Percentiles rank a stretch among this genome's conserved stretches.
Conservation (phyloP, 2,888 invertebrate genomes). For the Boloria selene region DNA sequence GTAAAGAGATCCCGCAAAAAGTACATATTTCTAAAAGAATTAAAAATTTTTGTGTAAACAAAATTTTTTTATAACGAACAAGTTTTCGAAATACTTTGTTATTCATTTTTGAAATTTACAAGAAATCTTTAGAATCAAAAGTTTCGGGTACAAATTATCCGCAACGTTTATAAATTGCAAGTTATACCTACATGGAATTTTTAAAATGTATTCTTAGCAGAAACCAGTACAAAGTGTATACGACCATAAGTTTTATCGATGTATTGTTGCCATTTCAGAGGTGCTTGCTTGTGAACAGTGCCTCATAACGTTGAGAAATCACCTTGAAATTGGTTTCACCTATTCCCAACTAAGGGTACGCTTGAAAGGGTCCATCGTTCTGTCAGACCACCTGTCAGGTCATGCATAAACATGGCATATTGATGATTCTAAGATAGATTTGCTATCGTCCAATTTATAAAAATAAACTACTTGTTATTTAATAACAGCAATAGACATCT, state of each 20-base stretch:
- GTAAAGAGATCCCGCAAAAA: too few relatives aligned
- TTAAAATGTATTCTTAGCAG: slow-evolving; percentile 38
- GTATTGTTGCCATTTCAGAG: slow-evolving; percentile 65
- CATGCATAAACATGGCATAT: slow-evolving; percentile 49
- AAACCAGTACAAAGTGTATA: slow-evolving; percentile 49
- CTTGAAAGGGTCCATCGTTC: slow-evolving; percentile 48
- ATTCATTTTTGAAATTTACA: neutral
- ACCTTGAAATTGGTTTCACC: slow-evolving; percentile 68
- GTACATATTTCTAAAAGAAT: too few relatives aligned
- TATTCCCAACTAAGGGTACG: slow-evolving; percentile 54
- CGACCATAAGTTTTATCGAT: slow-evolving; percentile 67
- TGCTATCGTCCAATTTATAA: too few relatives aligned
- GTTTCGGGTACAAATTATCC: neutral
- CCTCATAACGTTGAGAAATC: slow-evolving; percentile 58
- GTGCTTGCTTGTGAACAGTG: slow-evolving; percentile 53
- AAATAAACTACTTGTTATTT: too few relatives aligned
- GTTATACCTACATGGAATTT: slow-evolving; percentile 33
- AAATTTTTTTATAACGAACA: neutral
- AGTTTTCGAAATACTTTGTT: neutral
- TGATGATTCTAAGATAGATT: too few relatives aligned
- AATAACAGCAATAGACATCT: too few relatives aligned
- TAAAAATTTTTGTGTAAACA: too few relatives aligned
- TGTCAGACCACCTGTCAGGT: slow-evolving; percentile 56
- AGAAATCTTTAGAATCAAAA: neutral
- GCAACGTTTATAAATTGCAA: slow-evolving; percentile 23